Evolutionary conservation across 2,113 vertebrate genomes (phyloP), one percentile per base, ranked within the genome.

Genomic region (Recurvirostra avosetta): DNA sequence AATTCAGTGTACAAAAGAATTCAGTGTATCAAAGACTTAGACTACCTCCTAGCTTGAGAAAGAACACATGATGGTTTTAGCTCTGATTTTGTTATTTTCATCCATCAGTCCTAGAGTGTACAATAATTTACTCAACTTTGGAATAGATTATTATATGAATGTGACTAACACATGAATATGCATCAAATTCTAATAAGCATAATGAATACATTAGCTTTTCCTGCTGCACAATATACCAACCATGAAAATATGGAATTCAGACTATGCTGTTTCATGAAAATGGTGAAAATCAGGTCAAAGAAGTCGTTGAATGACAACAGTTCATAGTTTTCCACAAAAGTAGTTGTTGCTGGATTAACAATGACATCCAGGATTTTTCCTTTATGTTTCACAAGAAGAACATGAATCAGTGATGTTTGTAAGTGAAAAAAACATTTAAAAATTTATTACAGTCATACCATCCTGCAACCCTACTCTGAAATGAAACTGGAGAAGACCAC

Each of bases 401-500:
- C 12, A 78, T 5, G 18, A 65, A 72, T 47, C 36, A 34, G 30
- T 72, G 56, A 85, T 22, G 47, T 62, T 27, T 71, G 10, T 32
- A 86, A 91, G 65, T 13, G 34, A 11, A 78, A 80, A 88, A 41
- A 18, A 2, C 2, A 27, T 19, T 2, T 6, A 38, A 27, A 77
- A 81, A 26, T 29, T 15, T 13, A 50, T 12, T 45, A 8, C 8
- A 40, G 38, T 40, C 52, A 71, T 23, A 36, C n/a, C 27, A 75
- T 45, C 81, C 77, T 76, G 74, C 66, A 95, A 91, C 38, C 16
- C 80, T 53, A 2, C 50, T 23, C 89, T 74, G 78, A 79, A 96
- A 47, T 53, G 91, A 96, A 96, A 97, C 81, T 67, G 84, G 94
- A 97, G 94, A 81, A 58, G 86, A 63, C 58, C 63, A 61, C 61